These are phyloP conservation scores for Micropoecilia bifurca DNA, from an alignment of 2,797 vertebrate species.

Conservation along the genomic window DNA sequence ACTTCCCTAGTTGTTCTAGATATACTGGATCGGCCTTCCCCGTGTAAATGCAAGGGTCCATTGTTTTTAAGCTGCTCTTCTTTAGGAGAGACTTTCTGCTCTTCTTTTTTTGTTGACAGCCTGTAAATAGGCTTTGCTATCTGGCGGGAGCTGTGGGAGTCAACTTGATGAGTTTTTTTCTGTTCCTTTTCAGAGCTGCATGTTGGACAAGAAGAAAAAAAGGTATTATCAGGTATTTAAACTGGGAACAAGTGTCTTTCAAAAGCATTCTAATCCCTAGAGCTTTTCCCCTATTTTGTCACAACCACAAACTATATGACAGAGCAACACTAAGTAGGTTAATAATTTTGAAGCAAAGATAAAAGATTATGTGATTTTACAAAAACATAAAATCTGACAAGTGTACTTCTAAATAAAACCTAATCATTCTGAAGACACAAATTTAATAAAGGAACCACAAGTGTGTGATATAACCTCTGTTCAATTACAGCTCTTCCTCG, in stretches of 20 bases:
- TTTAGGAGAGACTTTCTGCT: slow-evolving; percentile 31
- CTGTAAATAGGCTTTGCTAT: slow-evolving; percentile 65
- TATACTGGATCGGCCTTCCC: slow-evolving; percentile 21
- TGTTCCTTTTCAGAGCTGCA: slow-evolving; percentile 34
- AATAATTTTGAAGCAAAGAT: neutral
- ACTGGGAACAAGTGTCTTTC: neutral
- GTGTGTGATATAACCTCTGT: neutral
- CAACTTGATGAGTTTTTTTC: slow-evolving; percentile 20
- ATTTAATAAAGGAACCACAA: neutral
- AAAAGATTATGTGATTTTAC: neutral
- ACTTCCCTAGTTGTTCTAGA: slow-evolving; percentile 7
- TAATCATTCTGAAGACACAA: neutral
- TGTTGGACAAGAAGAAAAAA: slow-evolving; percentile 29
- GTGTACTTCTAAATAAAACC: neutral
- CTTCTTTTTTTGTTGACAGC: slow-evolving; percentile 22
- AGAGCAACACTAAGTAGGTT: neutral
- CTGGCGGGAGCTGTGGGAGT: slow-evolving; percentile 26
- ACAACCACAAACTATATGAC: neutral
- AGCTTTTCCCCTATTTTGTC: neutral
- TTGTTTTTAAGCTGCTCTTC: slow-evolving; percentile 17
- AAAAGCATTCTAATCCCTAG: neutral
- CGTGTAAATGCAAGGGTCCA: neutral
- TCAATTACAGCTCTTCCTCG: neutral
- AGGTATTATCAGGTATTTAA: neutral
- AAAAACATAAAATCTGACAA: neutral